Evolutionary conservation across 2,113 vertebrate species (phyloP), one percentile per base, ranked within the genome.

Genomic region (Charadrius vociferus): DNA sequence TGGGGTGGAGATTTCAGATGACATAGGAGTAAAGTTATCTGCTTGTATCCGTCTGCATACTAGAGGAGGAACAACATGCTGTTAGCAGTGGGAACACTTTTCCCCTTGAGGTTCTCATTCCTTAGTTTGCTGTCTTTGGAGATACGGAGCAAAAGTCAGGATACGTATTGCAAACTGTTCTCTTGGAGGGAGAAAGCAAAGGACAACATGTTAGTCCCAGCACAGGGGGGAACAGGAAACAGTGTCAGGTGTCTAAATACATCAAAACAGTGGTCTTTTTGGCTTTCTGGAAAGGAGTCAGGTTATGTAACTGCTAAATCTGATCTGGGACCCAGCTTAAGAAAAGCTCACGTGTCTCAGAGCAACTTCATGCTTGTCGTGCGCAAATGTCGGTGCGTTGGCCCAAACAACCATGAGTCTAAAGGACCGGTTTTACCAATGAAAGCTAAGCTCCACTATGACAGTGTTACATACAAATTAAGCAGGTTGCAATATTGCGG

Each of bases 241-340:
- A 32, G 52, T 47, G 37, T 95, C 95, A 94, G 81, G 96, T 96
- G 91, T 96, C 88, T 86, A 91, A 92, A 81, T 36, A 84, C 19
- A 89, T 81, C n/a, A 53, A 21, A 92, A 45, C 52, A 82, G 30
- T 43, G 50, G 95, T 36, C 41, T 72, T 72, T 9, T 6, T 20
- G 68, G 73, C 36, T 84, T 93, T 86, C 71, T 95, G 88, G 88
- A 84, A 82, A 21, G 93, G 53, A 68, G 20, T 93, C 61, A 49
- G 89, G 12, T 92, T 93, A 53, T 75, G 32, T n/a, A 87, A 95
- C 77, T 75, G 53, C 52, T 62, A 23, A 91, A 87, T 84, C 32
- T 9, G 56, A 49, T 68, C 62, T 72, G 73, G 47, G 61, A 81
- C 52, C n/a, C 52, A 41, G 61, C 62, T 71, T 50, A 32, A 41